These are phyloP conservation scores for Lepidostoma basale DNA, from an alignment of 1,140 invertebrate species.

Conservation along the genomic window DNA sequence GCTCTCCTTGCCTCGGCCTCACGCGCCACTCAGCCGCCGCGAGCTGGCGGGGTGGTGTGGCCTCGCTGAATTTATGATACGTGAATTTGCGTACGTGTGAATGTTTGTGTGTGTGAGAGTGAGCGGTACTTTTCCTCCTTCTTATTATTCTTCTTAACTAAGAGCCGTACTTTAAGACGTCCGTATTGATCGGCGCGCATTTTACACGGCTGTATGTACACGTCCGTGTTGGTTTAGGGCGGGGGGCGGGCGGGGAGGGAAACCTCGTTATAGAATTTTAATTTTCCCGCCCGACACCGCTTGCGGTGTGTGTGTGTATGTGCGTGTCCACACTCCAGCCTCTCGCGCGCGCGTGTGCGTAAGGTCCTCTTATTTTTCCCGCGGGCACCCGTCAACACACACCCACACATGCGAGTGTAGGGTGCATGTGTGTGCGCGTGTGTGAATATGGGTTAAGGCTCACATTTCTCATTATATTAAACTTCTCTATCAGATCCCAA, in stretches of 20 bases:
- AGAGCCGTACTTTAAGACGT: conserved; percentile 48
- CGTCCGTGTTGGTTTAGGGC: conserved; percentile 42
- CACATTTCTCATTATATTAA: background rate
- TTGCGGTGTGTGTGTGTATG: conserved; percentile 20
- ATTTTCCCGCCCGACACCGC: conserved; percentile 38
- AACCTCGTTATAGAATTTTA: conserved; percentile 47
- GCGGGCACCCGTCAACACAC: background rate
- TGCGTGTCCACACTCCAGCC: conserved; percentile 17
- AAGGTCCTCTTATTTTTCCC: conserved; percentile 2
- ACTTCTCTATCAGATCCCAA: conserved; percentile 5
- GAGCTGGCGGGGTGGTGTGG: conserved; percentile 13
- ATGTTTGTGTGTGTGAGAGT: conserved; percentile 44
- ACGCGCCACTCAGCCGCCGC: background rate
- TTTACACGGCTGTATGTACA: conserved; percentile 43
- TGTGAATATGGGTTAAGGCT: background rate
- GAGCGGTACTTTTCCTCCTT: conserved; percentile 45
- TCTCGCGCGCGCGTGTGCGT: conserved; percentile 14
- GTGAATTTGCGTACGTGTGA: conserved; percentile 47
- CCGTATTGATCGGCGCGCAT: conserved; percentile 47
- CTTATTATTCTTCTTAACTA: conserved; percentile 48
- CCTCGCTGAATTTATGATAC: conserved; percentile 45
- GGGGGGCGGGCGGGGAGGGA: conserved; percentile 15
- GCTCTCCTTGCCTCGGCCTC: no score
- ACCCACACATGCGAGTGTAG: background rate
- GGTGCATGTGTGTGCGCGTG: background rate